A percentile compares a stretch with the other conserved stretches of the same genome.
These are phyloP conservation scores for Brienomyrus longianalis DNA, from an alignment of 2,113 vertebrate genomes.

Conservation along the genomic window DNA sequence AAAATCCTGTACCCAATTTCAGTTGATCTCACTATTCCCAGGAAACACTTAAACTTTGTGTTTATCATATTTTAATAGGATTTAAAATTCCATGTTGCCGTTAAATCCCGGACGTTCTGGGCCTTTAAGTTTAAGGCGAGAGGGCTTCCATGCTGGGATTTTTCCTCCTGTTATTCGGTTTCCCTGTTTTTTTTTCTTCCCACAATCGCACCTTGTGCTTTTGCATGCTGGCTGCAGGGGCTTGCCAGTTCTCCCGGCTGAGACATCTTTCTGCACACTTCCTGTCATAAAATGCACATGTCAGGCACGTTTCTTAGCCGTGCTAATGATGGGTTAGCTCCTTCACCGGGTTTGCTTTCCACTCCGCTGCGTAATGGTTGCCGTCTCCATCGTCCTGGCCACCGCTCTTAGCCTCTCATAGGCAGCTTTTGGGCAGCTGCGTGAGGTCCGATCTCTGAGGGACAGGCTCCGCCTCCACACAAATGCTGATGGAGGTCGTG, in stretches of 20 bases:
- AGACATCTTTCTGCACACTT: background rate
- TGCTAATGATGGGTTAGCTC: background rate
- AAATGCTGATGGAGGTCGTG: background rate
- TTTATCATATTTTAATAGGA: background rate
- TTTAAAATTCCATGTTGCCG: background rate
- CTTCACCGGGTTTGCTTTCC: background rate
- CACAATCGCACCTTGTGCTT: background rate
- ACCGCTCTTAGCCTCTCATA: background rate
- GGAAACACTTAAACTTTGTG: conserved; percentile 1
- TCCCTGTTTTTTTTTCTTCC: background rate
- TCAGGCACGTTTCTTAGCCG: background rate
- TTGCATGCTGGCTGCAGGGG: background rate
- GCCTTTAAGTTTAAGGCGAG: background rate
- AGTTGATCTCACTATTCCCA: background rate
- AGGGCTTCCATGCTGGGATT: background rate
- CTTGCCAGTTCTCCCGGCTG: background rate
- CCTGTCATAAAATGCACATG: background rate
- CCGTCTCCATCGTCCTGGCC: no score
- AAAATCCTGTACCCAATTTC: background rate
- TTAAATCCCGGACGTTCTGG: background rate
- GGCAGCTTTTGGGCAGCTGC: background rate
- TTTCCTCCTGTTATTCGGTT: background rate
- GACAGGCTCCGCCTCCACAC: background rate
- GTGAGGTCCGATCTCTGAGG: background rate
- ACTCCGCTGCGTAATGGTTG: background rate